phyloP scores from a whole-genome alignment of 2,888 invertebrate genomes.

The Gonocerus acuteangulatus region DNA sequence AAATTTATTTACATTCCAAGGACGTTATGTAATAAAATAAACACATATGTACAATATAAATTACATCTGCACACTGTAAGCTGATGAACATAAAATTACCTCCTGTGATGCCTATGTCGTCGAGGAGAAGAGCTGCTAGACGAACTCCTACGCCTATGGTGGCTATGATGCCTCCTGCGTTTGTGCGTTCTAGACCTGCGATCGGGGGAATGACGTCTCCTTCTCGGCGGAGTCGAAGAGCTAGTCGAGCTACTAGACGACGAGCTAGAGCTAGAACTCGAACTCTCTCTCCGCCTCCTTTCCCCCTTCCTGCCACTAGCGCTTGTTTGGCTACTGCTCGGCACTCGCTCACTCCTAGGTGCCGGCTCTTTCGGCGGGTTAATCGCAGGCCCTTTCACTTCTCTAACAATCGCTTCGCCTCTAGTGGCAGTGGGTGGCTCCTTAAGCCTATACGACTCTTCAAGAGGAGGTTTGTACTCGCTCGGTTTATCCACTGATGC shows the following conservation, averaged over 20 bases:
- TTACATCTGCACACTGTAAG: not conserved
- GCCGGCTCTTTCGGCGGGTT: not conserved
- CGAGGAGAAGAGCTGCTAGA: slow-evolving; percentile 4
- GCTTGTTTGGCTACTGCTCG: slow-evolving; percentile 5
- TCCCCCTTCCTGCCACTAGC: slow-evolving; percentile 11
- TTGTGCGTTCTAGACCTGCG: not conserved
- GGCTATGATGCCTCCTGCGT: slow-evolving; percentile 7
- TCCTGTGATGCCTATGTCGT: slow-evolving; percentile 5
- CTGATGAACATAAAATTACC: slow-evolving; percentile 7
- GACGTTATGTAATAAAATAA: not conserved
- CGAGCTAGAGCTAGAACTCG: slow-evolving; percentile 6
- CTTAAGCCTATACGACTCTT: no score
- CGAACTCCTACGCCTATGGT: not conserved
- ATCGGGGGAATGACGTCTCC: slow-evolving; percentile 36
- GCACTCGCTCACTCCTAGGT: not conserved
- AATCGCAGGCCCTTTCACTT: not conserved
- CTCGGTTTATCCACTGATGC: not conserved
- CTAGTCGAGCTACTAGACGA: slow-evolving; percentile 3
- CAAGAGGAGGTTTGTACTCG: not conserved
- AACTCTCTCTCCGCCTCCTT: slow-evolving; percentile 2
- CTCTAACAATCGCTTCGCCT: not conserved
- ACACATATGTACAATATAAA: slow-evolving; percentile 13
- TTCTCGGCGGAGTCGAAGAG: not conserved
- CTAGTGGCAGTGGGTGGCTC: not conserved
- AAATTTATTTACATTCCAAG: slow-evolving; percentile 4